Evolutionary conservation across 2,888 invertebrate species (phyloP).

Genomic region (Caenorhabditis wallacei): DNA sequence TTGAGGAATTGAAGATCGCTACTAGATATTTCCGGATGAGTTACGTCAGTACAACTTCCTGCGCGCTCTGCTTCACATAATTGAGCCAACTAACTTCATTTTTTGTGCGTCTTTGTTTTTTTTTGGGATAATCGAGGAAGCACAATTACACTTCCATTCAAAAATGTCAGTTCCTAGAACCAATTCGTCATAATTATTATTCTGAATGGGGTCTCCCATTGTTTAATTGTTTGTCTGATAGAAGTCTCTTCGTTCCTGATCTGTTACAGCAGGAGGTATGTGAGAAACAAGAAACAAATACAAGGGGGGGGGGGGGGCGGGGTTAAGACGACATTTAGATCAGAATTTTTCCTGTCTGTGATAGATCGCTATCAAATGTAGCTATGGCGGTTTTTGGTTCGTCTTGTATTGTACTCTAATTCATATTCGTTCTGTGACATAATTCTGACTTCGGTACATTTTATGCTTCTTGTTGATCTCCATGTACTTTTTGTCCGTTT

Average conservation of each 20-base stretch:
- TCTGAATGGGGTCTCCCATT: not conserved
- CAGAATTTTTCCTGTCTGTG: constrained; percentile 18
- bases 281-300: constrained; percentile 21
- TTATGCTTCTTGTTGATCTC: not conserved
- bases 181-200: constrained; percentile 9
- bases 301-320: not conserved
- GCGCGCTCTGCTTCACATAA: not conserved
- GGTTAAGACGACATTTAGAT: not conserved
- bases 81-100: not conserved
- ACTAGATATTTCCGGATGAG: constrained; percentile 45
- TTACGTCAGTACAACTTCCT: constrained; percentile 39
- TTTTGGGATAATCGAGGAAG: not conserved
- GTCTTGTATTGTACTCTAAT: not conserved
- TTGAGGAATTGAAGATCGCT: constrained; percentile 26
- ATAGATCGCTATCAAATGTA: constrained; percentile 6
- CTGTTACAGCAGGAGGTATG: not conserved
- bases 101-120: not conserved
- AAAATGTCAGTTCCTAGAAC: constrained; percentile 4
- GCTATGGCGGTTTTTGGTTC: constrained; percentile 18
- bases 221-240: not conserved
- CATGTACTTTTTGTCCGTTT: not conserved
- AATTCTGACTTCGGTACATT: not conserved
- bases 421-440: not conserved
- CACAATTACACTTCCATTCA: not conserved
- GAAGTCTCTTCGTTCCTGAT: constrained; percentile 10